phyloP scores from a whole-genome alignment of 2,113 vertebrate genomes.

The Callopanchax toddi region DNA sequence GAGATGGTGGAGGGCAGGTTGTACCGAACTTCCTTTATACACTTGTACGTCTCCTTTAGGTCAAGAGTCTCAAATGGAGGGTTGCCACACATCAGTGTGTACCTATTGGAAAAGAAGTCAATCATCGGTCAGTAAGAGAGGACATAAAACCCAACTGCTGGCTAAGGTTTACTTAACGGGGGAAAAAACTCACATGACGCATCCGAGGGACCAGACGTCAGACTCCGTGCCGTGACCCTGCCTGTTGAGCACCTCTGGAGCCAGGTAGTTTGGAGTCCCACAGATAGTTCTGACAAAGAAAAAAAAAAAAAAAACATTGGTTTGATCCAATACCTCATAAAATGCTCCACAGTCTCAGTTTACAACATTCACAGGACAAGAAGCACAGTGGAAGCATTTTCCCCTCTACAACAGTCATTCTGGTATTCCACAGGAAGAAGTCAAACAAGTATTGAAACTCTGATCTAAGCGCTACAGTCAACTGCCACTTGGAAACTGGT shows the following conservation, averaged over 20 bases:
- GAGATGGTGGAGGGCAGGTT: constrained; percentile 88
- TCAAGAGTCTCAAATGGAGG: constrained; percentile 97
- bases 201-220: constrained; percentile 96
- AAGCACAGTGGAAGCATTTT: neutral
- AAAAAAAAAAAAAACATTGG: neutral
- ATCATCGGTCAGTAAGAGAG: neutral
- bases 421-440: constrained; percentile 62
- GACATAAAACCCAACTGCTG: neutral
- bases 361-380: too few species aligned
- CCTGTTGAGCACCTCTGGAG: constrained; percentile 95
- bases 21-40: constrained; percentile 95
- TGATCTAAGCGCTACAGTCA: constrained; percentile 36
- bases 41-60: constrained; percentile 97
- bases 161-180: neutral
- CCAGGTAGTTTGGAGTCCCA: constrained; percentile 98
- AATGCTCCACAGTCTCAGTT: neutral
- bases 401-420: constrained; percentile 2
- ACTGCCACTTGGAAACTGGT: constrained; percentile 67
- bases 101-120: constrained; percentile 80
- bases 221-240: constrained; percentile 95
- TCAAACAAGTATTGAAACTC: constrained; percentile 57
- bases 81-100: constrained; percentile 93
- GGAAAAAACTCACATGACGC: constrained; percentile 90
- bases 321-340: neutral
- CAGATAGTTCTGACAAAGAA: constrained; percentile 96